A percentile compares a stretch with the other conserved stretches of the same genome.
These are phyloP conservation scores for Glossophaga mutica DNA, from an alignment of 2,797 vertebrate genomes.

Conservation along the genomic window DNA sequence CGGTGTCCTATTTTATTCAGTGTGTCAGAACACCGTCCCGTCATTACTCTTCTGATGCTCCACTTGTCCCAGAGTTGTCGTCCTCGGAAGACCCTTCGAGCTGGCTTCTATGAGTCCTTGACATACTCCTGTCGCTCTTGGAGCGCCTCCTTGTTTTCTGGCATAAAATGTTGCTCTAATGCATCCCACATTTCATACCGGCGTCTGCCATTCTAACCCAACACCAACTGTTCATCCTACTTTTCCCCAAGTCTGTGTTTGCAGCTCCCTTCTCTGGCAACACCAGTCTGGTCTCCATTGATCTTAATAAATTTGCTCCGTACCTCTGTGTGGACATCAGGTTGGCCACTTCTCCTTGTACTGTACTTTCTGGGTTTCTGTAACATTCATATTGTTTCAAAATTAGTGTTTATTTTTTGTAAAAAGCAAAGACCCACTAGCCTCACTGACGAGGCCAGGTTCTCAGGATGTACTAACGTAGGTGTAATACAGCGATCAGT, in stretches of 20 bases:
- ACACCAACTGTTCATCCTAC: not conserved
- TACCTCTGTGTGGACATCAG: too few relatives aligned
- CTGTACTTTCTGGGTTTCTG: too few relatives aligned
- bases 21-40: not conserved
- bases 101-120: not conserved
- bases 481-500: too few relatives aligned
- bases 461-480: too few relatives aligned
- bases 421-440: too few relatives aligned
- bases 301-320: not conserved
- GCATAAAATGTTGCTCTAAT: not conserved
- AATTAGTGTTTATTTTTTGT: too few relatives aligned
- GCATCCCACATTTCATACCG: not conserved
- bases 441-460: too few relatives aligned
- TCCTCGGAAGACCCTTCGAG: not conserved
- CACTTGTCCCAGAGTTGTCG: not conserved
- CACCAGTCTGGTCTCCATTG: not conserved
- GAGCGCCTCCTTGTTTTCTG: not conserved
- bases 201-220: not conserved
- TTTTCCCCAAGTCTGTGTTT: not conserved
- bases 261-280: not conserved
- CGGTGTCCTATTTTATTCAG: not conserved
- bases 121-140: not conserved
- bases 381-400: too few relatives aligned
- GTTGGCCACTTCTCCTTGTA: too few relatives aligned
- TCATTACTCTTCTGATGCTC: not conserved